Conservation (phyloP, 2,888 invertebrate genomes). For the Hirtodrosophila cameraria region DNA sequence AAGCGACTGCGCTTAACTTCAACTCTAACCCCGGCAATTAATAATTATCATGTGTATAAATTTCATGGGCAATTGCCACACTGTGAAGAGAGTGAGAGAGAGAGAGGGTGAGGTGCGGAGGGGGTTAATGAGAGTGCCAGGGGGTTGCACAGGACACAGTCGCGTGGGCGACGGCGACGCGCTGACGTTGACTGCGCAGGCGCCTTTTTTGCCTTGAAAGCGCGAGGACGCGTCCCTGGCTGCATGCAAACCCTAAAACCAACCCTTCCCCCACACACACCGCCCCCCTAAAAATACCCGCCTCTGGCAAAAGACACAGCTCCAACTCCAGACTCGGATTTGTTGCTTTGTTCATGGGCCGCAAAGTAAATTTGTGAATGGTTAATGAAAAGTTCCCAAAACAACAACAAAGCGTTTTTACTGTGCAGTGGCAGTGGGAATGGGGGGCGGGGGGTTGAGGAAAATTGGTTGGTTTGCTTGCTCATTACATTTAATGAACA, state of each 20-base stretch:
- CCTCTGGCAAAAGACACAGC: background rate
- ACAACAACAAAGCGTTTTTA: constrained; percentile 28
- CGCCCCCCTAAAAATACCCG: background rate
- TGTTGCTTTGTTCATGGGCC: constrained; percentile 43
- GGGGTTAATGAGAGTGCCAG: constrained; percentile 1
- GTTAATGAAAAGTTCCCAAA: constrained; percentile 77
- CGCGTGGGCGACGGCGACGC: constrained; percentile 61
- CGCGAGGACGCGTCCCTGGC: constrained; percentile 56
- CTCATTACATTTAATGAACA: constrained; percentile 76
- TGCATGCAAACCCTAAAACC: constrained; percentile 15
- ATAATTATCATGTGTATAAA: constrained; percentile 77
- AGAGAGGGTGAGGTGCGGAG: background rate
- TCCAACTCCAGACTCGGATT: too few relatives aligned
- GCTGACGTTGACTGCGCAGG: constrained; percentile 46
- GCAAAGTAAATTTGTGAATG: constrained; percentile 82
- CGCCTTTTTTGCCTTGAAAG: constrained; percentile 59
- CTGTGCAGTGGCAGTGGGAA: constrained; percentile 2
- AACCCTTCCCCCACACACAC: background rate
- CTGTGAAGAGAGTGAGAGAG: background rate
- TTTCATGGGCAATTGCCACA: constrained; percentile 81
- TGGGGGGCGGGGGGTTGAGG: constrained; percentile 1
- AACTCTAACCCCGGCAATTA: constrained; percentile 60
- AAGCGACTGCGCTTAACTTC: constrained; percentile 6
- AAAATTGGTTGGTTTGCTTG: constrained; percentile 46
- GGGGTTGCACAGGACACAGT: too few relatives aligned